These are phyloP conservation scores for Hepsetus odoe DNA, from an alignment of 2,113 vertebrate genomes.

Conservation along the genomic window DNA sequence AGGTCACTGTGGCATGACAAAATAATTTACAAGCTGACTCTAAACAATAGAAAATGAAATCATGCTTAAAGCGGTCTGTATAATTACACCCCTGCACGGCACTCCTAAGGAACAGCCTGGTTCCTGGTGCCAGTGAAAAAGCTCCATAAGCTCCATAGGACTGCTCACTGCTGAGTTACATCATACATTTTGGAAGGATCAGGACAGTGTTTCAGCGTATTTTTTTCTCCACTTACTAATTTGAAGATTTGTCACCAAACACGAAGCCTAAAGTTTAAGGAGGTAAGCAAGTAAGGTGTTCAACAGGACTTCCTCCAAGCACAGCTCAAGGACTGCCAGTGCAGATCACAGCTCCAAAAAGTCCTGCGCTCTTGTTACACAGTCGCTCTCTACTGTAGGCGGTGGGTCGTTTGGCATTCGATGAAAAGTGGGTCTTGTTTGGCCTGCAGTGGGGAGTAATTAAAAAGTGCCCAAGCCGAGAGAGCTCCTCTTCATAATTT, in stretches of 20 bases:
- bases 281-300: neutral
- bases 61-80: too few species aligned
- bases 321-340: conserved; percentile 45
- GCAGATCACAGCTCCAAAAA: conserved; percentile 49
- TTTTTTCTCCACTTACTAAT: too few species aligned
- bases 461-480: conserved; percentile 75
- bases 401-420: conserved; percentile 65
- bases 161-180: too few species aligned
- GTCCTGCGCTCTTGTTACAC: conserved; percentile 60
- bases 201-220: too few species aligned
- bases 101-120: too few species aligned
- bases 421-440: conserved; percentile 72
- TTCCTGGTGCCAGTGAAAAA: too few species aligned
- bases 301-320: conserved; percentile 29
- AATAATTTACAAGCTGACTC: too few species aligned
- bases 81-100: too few species aligned
- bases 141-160: too few species aligned
- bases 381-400: conserved; percentile 36
- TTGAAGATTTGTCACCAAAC: neutral
- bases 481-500: conserved; percentile 73
- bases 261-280: neutral
- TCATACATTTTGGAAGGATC: too few species aligned
- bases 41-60: too few species aligned
- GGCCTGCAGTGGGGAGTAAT: conserved; percentile 72
- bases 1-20: too few species aligned